Base-by-base conservation (phyloP, 2,113 vertebrate genomes). In the Megalops atlanticus region DNA sequence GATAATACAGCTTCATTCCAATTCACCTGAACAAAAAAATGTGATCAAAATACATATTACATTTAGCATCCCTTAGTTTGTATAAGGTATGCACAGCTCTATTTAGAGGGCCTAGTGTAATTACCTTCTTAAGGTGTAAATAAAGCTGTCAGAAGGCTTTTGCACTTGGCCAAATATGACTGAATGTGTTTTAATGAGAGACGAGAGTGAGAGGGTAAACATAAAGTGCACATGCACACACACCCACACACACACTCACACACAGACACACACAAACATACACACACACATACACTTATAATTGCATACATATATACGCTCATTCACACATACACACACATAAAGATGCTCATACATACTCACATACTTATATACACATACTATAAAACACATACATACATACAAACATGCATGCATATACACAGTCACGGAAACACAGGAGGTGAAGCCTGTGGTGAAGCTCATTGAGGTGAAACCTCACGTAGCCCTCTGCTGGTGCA, bases 111-210 rank as follows among this genome's bases (percentile, higher is more conserved):
- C 35, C 27, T 69, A 70, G 24, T 69, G 38, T 69, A 69, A 79
- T 68, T 69, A 69, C n/a, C 64, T 64, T 40, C 24, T 70, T 45
- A 31, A 70, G 38, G 77, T 79, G 58, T 79, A 41, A 69, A 43
- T 79, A 70, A 79, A 79, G 38, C 77, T 70, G 58, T 41, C 77
- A 70, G 12, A 16, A n/a, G 7, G 35, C 39, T 35, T 15, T 35
- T 70, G 70, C 39, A 79, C 35, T 71, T 15, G 21, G 36, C 41
- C n/a, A 21, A 71, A 35, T 40, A 41, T 35, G 21, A 45, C 64
- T 43, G 38, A 79, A 72, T 43, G 68, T 31, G 39, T 11, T 33
- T 79, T 33, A 79, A 79, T 43, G 38, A 69, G 58, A 21, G 40
- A 43, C 39, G 70, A 39, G 39, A 41, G 49, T 21, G 49, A 69